phyloP scores from a whole-genome alignment of 2,797 vertebrate species.

The Siniperca scherzeri region DNA sequence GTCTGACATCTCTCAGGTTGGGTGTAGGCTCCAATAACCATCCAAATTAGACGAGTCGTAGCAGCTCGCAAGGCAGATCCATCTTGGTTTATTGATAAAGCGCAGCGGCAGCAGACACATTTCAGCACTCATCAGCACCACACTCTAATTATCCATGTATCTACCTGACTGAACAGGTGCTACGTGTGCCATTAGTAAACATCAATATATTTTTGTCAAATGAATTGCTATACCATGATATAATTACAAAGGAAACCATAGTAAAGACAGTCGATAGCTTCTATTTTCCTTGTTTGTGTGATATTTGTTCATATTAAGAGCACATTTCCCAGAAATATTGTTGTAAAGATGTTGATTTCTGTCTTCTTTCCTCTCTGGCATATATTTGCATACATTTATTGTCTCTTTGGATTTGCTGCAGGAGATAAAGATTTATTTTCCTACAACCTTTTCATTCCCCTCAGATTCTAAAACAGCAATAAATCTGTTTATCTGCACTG shows the following conservation, averaged over 20 bases:
- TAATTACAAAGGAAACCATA: conserved; percentile 18
- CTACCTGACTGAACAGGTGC: conserved; percentile 48
- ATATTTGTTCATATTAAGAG: conserved; percentile 15
- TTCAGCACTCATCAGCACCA: conserved; percentile 50
- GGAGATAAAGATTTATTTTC: conserved; percentile 10
- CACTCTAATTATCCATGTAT: conserved; percentile 49
- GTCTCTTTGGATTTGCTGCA: conserved; percentile 6
- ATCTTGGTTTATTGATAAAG: conserved; percentile 64
- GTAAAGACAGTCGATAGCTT: neutral
- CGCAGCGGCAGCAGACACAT: conserved; percentile 36
- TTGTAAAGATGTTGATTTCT: neutral
- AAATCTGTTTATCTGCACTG: conserved; percentile 3
- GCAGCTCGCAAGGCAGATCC: conserved; percentile 43
- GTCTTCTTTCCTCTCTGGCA: neutral
- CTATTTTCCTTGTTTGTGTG: neutral
- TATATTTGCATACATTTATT: neutral
- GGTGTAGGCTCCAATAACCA: conserved; percentile 49
- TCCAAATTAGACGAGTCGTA: conserved; percentile 49
- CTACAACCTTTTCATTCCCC: conserved; percentile 1
- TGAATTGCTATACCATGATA: neutral
- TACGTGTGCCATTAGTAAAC: conserved; percentile 37
- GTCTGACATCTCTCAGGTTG: conserved; percentile 33
- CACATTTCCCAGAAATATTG: neutral
- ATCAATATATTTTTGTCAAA: conserved; percentile 27
- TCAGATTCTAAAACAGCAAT: neutral